phyloP scores from a whole-genome alignment of 1,140 invertebrate species.

The Lanistes nyassanus region DNA sequence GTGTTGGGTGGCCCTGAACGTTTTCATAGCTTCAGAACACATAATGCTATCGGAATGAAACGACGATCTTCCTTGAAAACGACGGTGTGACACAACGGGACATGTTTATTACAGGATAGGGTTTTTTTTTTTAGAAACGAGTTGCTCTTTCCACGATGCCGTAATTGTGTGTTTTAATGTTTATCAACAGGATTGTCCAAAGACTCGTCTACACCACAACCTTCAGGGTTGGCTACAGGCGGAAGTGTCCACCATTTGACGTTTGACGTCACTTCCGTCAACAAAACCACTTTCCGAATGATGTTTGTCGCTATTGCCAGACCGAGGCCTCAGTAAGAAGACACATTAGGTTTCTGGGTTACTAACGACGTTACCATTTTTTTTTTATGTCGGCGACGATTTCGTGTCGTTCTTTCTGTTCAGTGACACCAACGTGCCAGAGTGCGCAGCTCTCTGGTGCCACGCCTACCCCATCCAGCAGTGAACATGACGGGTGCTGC shows the following conservation, averaged over 20 bases:
- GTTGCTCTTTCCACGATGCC: not conserved
- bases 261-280: no score
- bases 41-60: not conserved
- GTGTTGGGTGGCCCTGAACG: not conserved
- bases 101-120: not conserved
- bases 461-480: no score
- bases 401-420: no score
- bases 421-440: no score
- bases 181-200: constrained; percentile 33
- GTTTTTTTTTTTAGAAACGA: not conserved
- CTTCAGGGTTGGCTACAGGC: constrained; percentile 37
- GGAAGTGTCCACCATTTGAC: constrained; percentile 24
- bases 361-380: not conserved
- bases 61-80: not conserved
- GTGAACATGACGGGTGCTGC: no score
- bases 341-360: not conserved
- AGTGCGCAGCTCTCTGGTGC: not conserved
- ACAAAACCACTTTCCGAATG: not conserved
- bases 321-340: not conserved
- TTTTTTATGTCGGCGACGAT: not conserved
- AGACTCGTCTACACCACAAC: constrained; percentile 32
- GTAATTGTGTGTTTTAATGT: not conserved
- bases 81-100: no score
- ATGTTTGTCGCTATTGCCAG: not conserved
- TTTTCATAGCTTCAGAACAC: not conserved